Base-by-base conservation (phyloP, 2,113 vertebrate genomes). In the Tragelaphus scriptus region DNA sequence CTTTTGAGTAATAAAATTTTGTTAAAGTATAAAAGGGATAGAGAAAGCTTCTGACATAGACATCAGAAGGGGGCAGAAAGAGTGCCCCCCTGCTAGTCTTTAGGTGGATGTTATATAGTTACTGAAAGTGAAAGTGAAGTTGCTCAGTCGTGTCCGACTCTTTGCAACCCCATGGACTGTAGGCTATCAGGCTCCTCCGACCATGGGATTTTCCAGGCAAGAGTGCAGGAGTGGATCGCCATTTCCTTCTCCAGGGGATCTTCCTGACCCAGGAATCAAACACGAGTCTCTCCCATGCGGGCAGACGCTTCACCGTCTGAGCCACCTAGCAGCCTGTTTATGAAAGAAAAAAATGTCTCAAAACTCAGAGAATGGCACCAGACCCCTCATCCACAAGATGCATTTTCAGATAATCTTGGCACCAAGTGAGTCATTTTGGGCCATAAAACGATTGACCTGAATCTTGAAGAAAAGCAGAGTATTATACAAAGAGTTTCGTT, bases 371-470 rank as follows among this genome's bases (percentile, higher is more conserved):
- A 68, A 68, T 68, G 63, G 32, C 63, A 65, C 15, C 7, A n/a
- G 63, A 15, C 15, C 63, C 2, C 16, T 65, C 63, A 65, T 6
- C 15, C 30, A 65, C 63, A 65, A 19, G 63, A 65, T 65, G 32
- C 63, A 65, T 19, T 65, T n/a, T n/a, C 32, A 65, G 32, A 65
- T 65, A n/a, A 65, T n/a, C 16, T n/a, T 32, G 63, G 63, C 63
- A 65, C 8, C 16, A n/a, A 9, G 15, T 3, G 15, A 19, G 63
- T n/a, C 63, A 65, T n/a, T 7, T n/a, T 0, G 0, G 32, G 32
- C 63, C 56, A 65, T 65, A n/a, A n/a, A 65, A 65, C 0, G 1
- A 65, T 2, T 65, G 63, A 65, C 16, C n/a, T 17, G 16, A 65
- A 65, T 65, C 63, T 65, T 65, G 32, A 65, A 65, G 32, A 65